Conservation (phyloP, 2,113 vertebrate species). For the Natator depressus region DNA sequence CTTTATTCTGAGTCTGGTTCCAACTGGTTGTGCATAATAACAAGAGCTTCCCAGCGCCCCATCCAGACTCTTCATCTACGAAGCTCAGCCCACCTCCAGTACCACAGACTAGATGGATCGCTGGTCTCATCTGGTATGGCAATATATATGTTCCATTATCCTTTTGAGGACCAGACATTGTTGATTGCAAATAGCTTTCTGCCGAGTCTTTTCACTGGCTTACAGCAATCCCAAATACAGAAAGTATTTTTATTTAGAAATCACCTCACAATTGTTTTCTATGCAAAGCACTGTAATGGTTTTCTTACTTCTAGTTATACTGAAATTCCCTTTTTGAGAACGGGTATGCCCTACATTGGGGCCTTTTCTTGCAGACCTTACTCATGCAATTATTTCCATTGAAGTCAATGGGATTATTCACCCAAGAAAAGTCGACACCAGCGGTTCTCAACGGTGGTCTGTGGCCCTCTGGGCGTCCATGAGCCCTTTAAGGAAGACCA, state of each 20-base stretch:
- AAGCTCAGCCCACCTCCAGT: neutral
- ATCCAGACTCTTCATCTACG: neutral
- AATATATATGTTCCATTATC: neutral
- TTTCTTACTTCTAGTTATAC: neutral
- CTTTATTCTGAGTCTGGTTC: neutral
- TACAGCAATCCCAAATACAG: neutral
- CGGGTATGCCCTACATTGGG: neutral
- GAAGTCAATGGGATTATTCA: neutral
- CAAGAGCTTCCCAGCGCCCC: neutral
- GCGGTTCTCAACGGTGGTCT: no score
- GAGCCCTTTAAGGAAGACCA: no score
- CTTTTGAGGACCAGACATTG: neutral
- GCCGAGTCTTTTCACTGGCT: neutral
- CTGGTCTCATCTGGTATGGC: neutral
- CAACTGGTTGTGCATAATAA: neutral
- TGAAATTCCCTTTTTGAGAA: neutral
- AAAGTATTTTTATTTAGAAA: neutral
- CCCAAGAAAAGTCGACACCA: neutral
- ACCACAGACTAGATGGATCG: neutral
- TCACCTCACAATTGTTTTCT: neutral
- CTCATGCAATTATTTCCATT: neutral
- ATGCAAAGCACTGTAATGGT: neutral
- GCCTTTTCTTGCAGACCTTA: neutral
- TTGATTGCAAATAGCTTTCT: neutral
- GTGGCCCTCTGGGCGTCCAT: no score